Evolutionary conservation across 2,113 vertebrate genomes (phyloP).

Genomic region (Hepsetus odoe): DNA sequence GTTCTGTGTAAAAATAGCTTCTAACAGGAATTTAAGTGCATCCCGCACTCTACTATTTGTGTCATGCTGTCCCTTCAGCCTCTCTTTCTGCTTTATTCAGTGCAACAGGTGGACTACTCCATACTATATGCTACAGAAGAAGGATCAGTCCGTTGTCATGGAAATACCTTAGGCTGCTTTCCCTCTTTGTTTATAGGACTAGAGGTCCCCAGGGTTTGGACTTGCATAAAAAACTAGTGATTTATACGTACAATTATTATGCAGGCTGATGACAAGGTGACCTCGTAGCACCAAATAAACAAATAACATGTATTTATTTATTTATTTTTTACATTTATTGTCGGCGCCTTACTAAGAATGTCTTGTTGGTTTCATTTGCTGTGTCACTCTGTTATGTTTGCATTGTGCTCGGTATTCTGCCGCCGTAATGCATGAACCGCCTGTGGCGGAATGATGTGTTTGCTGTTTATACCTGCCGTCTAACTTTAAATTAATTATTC

Average conservation of each 20-base stretch:
- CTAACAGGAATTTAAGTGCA: slow-evolving; percentile 9
- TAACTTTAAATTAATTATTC: neutral
- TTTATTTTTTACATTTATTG: neutral
- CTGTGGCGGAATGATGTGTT: neutral
- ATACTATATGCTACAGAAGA: neutral
- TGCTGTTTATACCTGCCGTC: neutral
- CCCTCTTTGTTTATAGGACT: slow-evolving; percentile 6
- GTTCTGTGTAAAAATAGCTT: slow-evolving; percentile 15
- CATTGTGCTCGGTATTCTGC: slow-evolving; percentile 2
- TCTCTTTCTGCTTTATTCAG: slow-evolving; percentile 10
- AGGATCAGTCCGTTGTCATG: slow-evolving; percentile 46
- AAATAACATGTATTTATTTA: neutral
- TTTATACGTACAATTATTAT: slow-evolving; percentile 19
- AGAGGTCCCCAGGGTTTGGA: slow-evolving; percentile 14
- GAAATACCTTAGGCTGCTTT: slow-evolving; percentile 34
- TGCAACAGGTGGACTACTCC: slow-evolving; percentile 24
- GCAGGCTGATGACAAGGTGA: neutral
- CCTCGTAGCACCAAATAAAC: neutral
- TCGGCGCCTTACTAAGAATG: neutral
- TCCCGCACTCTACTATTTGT: slow-evolving; percentile 13
- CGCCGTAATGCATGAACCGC: neutral
- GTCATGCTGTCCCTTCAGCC: slow-evolving; percentile 7
- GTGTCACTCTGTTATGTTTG: neutral
- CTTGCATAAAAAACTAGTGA: slow-evolving; percentile 7
- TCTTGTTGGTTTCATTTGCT: slow-evolving; percentile 8